A percentile compares a stretch with the other conserved stretches of the same genome.
Evolutionary conservation across 2,888 invertebrate species (phyloP).

Genomic region (Parochlus steinenii): DNA sequence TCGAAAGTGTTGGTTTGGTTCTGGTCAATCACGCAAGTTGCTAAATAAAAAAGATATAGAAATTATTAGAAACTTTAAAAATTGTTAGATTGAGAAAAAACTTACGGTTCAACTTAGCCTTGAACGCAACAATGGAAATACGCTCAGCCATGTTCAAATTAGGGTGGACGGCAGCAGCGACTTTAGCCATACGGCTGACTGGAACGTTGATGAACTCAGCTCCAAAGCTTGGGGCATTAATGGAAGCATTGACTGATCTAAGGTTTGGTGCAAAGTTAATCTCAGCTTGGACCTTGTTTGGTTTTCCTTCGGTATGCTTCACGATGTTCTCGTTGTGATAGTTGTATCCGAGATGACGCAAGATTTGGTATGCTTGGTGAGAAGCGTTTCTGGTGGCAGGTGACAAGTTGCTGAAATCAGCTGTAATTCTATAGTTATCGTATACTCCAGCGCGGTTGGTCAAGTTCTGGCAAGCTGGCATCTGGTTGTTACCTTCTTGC

Average conservation of each 20-base stretch:
- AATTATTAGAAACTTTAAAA: background rate
- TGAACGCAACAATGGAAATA: constrained; percentile 22
- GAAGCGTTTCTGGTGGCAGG: constrained; percentile 30
- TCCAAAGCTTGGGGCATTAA: constrained; percentile 30
- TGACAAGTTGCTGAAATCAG: constrained; percentile 36
- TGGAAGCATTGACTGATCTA: constrained; percentile 30
- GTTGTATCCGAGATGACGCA: constrained; percentile 32
- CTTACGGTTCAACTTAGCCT: background rate
- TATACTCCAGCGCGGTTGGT: constrained; percentile 36
- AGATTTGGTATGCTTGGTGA: constrained; percentile 31
- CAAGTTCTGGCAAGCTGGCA: constrained; percentile 39
- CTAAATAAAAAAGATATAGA: no score
- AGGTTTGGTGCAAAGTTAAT: constrained; percentile 32
- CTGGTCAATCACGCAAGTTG: constrained; percentile 43
- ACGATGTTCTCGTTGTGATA: constrained; percentile 33
- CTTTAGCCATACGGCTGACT: constrained; percentile 27
- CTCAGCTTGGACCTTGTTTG: constrained; percentile 33
- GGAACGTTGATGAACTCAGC: constrained; percentile 31
- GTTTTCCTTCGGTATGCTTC: constrained; percentile 24
- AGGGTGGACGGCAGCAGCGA: constrained; percentile 31
- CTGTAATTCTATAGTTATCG: constrained; percentile 33
- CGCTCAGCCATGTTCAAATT: constrained; percentile 18
- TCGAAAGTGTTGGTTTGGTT: constrained; percentile 45
- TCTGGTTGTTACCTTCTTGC: constrained; percentile 36
- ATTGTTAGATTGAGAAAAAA: background rate